phyloP scores from a whole-genome alignment of 2,888 invertebrate species.

The Diarsia brunnea region DNA sequence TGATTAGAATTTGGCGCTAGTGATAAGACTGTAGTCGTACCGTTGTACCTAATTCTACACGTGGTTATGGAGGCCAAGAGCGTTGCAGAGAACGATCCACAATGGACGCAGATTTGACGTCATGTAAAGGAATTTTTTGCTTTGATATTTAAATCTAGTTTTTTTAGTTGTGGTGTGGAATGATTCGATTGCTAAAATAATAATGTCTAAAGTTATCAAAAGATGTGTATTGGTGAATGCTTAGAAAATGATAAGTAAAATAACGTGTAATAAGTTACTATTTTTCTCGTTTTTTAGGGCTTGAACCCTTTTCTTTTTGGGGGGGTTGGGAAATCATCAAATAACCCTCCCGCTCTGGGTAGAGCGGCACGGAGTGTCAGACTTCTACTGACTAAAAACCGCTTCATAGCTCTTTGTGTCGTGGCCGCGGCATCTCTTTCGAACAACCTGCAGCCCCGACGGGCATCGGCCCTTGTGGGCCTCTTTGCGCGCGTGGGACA shows the following conservation, averaged over 20 bases:
- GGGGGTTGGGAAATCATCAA: too few relatives aligned
- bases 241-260: neutral
- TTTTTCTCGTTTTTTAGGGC: too few relatives aligned
- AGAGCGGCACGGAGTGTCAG: too few relatives aligned
- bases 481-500: too few relatives aligned
- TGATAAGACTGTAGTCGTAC: conserved; percentile 75
- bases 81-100: conserved; percentile 69
- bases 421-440: too few relatives aligned
- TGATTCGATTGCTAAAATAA: neutral
- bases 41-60: conserved; percentile 78
- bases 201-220: neutral
- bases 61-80: conserved; percentile 74
- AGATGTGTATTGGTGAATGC: neutral
- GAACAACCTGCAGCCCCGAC: too few relatives aligned
- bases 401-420: too few relatives aligned
- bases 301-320: too few relatives aligned
- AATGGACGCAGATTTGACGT: conserved; percentile 65
- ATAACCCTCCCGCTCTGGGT: too few relatives aligned
- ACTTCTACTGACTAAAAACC: too few relatives aligned
- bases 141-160: neutral
- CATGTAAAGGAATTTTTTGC: conserved; percentile 43
- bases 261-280: neutral
- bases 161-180: neutral
- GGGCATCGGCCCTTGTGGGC: too few relatives aligned
- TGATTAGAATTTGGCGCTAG: conserved; percentile 67